These are phyloP conservation scores for Solenopsis fugax DNA, from an alignment of 1,140 invertebrate species.

Conservation along the genomic window DNA sequence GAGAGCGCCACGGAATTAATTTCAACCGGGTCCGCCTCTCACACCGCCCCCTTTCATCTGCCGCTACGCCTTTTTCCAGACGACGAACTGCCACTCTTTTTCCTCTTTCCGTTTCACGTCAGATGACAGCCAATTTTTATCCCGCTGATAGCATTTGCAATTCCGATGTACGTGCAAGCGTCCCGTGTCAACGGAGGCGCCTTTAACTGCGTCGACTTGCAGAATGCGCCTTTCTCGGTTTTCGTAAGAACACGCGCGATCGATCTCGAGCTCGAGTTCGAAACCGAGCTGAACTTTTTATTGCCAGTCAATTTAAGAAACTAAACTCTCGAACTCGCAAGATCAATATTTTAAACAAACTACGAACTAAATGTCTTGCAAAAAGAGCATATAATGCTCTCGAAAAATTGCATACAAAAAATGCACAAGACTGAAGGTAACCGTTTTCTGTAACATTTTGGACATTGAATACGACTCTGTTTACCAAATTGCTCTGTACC, in stretches of 20 bases:
- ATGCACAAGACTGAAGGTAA: not conserved
- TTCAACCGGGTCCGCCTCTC: not conserved
- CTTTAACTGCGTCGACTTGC: not conserved
- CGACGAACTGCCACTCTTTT: conserved; percentile 17
- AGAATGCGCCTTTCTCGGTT: not conserved
- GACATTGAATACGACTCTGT: not conserved
- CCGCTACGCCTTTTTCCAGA: not conserved
- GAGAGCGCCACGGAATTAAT: conserved; percentile 30
- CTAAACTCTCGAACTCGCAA: not conserved
- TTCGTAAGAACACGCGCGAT: not conserved
- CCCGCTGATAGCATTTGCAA: conserved; percentile 86
- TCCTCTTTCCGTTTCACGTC: conserved; percentile 75
- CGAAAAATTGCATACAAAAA: not conserved
- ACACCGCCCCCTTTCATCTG: not conserved
- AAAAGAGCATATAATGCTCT: not conserved
- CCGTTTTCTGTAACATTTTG: not conserved
- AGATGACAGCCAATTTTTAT: conserved; percentile 87
- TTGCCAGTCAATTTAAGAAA: not conserved
- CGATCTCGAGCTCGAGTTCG: not conserved
- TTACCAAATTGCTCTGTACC: not conserved
- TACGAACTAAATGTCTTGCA: not conserved
- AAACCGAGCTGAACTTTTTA: conserved; percentile 3
- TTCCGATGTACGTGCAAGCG: conserved; percentile 77
- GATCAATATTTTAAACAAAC: conserved; percentile 2
- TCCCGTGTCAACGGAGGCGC: conserved; percentile 39